Base-by-base conservation (phyloP, 2,797 vertebrate species). In the Neostethus bicornis region DNA sequence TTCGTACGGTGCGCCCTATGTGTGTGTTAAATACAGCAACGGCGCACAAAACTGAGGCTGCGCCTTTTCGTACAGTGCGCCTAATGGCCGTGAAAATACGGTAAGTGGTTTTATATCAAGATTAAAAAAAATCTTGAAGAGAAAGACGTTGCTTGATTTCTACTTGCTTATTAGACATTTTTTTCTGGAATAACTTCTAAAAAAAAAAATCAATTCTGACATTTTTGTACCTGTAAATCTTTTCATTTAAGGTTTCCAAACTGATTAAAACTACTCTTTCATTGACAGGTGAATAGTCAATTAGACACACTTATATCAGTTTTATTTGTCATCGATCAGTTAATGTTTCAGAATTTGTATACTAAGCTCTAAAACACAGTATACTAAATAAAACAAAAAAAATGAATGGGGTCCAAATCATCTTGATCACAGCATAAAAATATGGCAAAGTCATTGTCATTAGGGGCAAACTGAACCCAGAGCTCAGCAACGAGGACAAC, bases 101-200 rank as follows among this genome's bases (percentile, higher is more conserved):
- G n/a, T n/a, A n/a, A n/a, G n/a, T n/a, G n/a, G n/a, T n/a, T n/a
- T n/a, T n/a, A n/a, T n/a, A n/a, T n/a, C n/a, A n/a, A n/a, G n/a
- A n/a, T n/a, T n/a, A n/a, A n/a, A n/a, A n/a, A n/a, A n/a, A n/a
- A n/a, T n/a, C n/a, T n/a, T n/a, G n/a, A n/a, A n/a, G n/a, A n/a
- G n/a, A n/a, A n/a, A n/a, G n/a, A n/a, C n/a, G n/a, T n/a, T n/a
- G n/a, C n/a, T n/a, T n/a, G n/a, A n/a, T n/a, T n/a, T n/a, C n/a
- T 19, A 38, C 56, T 55, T 77, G 38, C 66, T 77, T 63, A 61
- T 87, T 82, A n/a, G n/a, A n/a, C 86, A 71, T 67, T 57, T 78
- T 73, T 82, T 71, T 56, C 24, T 61, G 17, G 68, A 85, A 81
- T 66, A 53, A 75, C 56, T 84, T 89, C 81, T 84, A 75, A 76